Evolutionary conservation across 2,888 invertebrate genomes (phyloP), one percentile per base, ranked within the genome.

Genomic region (Drosophila robusta): DNA sequence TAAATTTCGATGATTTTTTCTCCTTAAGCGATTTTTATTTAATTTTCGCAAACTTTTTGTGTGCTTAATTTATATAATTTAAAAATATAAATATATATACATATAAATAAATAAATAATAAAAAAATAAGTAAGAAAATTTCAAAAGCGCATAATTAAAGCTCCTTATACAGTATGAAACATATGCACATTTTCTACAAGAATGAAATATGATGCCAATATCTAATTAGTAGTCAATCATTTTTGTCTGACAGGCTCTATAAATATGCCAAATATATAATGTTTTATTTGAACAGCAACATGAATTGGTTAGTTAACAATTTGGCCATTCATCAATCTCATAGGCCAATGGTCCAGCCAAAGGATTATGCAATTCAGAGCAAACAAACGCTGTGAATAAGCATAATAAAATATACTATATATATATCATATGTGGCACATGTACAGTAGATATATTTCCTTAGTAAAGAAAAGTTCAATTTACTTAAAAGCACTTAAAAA

Each of bases 361-460:
- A 5, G 8, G 34, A 47, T 55, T 55, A 55, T 55, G 55, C 47
- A 47, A 46, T 47, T 29, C 22, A 11, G 12, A 34, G 5, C 8
- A 55, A 12, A 24, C 3, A 38, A 32, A 32, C 11, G 12, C 24
- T 3, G 12, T 24, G 3, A n/a, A 14, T 7, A 2, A 3, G 18
- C 7, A 12, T 3, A 4, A 11, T 11, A 11, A 14, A 42, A 45
- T 22, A 18, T 18, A 18, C 18, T 18, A 18, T 18, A 18, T 18
- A 4, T n/a, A 24, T 26, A 16, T 16, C 11, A 29, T 8, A 22
- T 4, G 3, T 9, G 3, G 3, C 9, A 29, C 9, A 29, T 29
- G 3, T 29, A 29, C 9, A 29, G 29, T 9, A 8, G 7, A 39
- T 39, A 39, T 39, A 39, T 16, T 39, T 4, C 39, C 16, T 3